Evolutionary conservation across 2,888 invertebrate genomes (phyloP).

Genomic region (Hetaerina titia): DNA sequence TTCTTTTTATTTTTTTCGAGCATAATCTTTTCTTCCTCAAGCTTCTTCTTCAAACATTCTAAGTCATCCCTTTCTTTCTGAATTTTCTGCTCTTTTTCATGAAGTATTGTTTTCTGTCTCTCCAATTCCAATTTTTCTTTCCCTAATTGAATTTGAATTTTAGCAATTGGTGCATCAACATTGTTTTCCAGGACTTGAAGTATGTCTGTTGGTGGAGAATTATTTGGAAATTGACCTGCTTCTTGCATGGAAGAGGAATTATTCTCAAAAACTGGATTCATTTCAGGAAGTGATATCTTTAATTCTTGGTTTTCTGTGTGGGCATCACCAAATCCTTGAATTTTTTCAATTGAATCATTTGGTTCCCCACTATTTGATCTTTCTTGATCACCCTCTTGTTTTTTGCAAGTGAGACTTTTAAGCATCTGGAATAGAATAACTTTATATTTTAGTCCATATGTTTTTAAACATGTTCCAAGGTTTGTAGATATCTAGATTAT

Average conservation of each 20-base stretch:
- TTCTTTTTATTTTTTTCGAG: not conserved
- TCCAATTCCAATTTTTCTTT: not conserved
- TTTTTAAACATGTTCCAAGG: no score
- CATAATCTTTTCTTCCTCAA: not conserved
- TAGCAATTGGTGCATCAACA: not conserved
- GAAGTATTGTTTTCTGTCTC: constrained; percentile 1
- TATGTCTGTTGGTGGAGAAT: not conserved
- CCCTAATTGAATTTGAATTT: not conserved
- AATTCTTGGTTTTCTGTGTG: not conserved
- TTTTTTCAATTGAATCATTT: not conserved
- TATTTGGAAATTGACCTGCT: not conserved
- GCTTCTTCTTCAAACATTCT: not conserved
- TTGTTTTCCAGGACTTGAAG: not conserved
- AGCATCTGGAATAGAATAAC: not conserved
- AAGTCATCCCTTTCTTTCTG: constrained; percentile 17
- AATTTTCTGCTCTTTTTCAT: constrained; percentile 9
- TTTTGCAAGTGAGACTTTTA: not conserved
- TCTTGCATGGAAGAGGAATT: not conserved
- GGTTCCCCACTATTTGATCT: not conserved
- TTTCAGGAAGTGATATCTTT: not conserved
- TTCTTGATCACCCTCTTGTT: not conserved
- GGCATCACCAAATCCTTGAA: not conserved
- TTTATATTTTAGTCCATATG: not conserved
- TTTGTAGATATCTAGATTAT: no score
- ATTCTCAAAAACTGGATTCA: not conserved